Conservation (phyloP, 37 sponge, comb jelly and placozoan species). For the Chondrilla cf. caribensis region DNA sequence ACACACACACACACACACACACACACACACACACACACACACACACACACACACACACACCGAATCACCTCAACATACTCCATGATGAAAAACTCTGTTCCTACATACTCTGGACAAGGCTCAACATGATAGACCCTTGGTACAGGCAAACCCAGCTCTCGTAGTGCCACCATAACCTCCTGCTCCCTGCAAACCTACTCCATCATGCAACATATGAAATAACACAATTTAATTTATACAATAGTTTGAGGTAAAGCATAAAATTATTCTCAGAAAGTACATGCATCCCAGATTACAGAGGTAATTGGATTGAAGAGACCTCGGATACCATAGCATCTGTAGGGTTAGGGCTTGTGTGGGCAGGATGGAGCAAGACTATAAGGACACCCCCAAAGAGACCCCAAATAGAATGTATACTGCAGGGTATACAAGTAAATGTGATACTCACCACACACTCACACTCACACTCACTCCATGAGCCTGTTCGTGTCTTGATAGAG, state of each 20-base stretch:
- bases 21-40: background rate
- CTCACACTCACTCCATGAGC: background rate
- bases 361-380: no score
- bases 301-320: no score
- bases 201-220: background rate
- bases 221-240: no score
- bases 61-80: slow-evolving; percentile 21
- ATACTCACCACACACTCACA: no score
- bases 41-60: background rate
- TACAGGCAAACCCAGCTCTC: background rate
- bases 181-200: background rate
- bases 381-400: no score
- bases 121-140: background rate
- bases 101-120: background rate
- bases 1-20: slow-evolving; percentile 25
- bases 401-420: no score
- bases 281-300: no score
- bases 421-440: no score
- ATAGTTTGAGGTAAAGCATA: no score
- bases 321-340: no score
- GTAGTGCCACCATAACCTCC: background rate
- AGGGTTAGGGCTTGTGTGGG: no score
- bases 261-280: no score
- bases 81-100: slow-evolving; percentile 21
- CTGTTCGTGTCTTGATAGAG: background rate